phyloP scores from a whole-genome alignment of 1,140 invertebrate species.

The Eumaeus atala region DNA sequence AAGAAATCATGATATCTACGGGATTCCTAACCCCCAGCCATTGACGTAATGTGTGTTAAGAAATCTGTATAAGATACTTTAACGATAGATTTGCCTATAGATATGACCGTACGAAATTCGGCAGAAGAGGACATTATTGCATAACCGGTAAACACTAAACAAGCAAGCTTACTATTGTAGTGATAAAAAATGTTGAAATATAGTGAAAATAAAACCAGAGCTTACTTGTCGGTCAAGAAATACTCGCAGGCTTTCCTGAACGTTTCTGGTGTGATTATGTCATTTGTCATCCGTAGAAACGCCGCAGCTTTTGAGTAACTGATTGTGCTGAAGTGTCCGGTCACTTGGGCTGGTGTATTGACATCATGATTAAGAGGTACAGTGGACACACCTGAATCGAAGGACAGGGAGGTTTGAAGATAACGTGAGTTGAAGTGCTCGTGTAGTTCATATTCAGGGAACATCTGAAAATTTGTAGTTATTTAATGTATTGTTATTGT shows the following conservation, averaged over 20 bases:
- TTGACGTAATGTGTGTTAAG: no score
- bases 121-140: no score
- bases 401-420: conserved; percentile 78
- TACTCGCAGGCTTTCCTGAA: conserved; percentile 78
- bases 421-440: conserved; percentile 79
- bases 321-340: conserved; percentile 80
- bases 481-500: no score
- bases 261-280: conserved; percentile 78
- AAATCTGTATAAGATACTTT: no score
- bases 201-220: not conserved
- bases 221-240: conserved; percentile 66
- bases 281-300: conserved; percentile 84
- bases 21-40: no score
- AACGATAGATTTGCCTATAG: no score
- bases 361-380: conserved; percentile 76
- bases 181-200: no score
- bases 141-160: no score
- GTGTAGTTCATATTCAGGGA: conserved; percentile 67
- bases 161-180: no score
- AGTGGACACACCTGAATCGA: conserved; percentile 79
- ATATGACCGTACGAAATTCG: no score
- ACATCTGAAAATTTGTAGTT: conserved; percentile 44
- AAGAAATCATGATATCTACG: no score
- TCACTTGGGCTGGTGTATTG: conserved; percentile 76
- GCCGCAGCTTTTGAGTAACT: conserved; percentile 81